Percentiles rank a stretch among this genome's conserved stretches.
Conservation (phyloP, 1,140 invertebrate species). For the Drosophila grimshawi region DNA sequence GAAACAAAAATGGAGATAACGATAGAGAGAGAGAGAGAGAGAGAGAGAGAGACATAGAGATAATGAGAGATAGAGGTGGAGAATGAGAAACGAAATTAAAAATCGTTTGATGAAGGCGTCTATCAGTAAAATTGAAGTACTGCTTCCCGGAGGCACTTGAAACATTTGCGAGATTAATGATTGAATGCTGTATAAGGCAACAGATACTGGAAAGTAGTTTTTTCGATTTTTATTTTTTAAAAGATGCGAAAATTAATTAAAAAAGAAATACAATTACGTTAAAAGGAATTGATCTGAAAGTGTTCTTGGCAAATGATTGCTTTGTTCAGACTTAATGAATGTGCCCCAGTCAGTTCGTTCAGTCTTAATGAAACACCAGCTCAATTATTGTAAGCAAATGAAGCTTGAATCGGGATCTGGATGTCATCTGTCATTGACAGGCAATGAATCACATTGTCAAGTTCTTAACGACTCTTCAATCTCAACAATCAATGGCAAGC, state of each 20-base stretch:
- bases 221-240: background rate
- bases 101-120: slow-evolving; percentile 68
- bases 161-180: slow-evolving; percentile 62
- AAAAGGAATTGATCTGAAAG: slow-evolving; percentile 46
- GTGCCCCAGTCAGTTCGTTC: slow-evolving; percentile 19
- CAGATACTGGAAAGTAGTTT: slow-evolving; percentile 15
- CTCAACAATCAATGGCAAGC: too few relatives aligned
- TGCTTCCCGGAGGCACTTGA: slow-evolving; percentile 39
- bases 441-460: slow-evolving; percentile 5
- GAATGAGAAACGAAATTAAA: slow-evolving; percentile 68
- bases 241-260: slow-evolving; percentile 67
- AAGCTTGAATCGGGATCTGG: slow-evolving; percentile 34
- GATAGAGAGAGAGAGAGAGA: background rate
- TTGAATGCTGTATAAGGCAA: slow-evolving; percentile 63
- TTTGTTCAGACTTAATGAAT: slow-evolving; percentile 36
- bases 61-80: background rate
- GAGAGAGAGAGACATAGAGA: background rate
- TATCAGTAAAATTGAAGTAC: slow-evolving; percentile 39
- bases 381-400: slow-evolving; percentile 76
- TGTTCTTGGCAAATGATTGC: slow-evolving; percentile 41
- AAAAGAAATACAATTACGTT: slow-evolving; percentile 46
- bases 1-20: background rate
- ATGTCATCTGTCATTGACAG: slow-evolving; percentile 18
- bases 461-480: slow-evolving; percentile 5
- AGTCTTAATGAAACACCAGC: slow-evolving; percentile 51